Evolutionary conservation across 2,888 invertebrate genomes (phyloP), one percentile per base, ranked within the genome.

Genomic region (Eupithecia tripunctaria): DNA sequence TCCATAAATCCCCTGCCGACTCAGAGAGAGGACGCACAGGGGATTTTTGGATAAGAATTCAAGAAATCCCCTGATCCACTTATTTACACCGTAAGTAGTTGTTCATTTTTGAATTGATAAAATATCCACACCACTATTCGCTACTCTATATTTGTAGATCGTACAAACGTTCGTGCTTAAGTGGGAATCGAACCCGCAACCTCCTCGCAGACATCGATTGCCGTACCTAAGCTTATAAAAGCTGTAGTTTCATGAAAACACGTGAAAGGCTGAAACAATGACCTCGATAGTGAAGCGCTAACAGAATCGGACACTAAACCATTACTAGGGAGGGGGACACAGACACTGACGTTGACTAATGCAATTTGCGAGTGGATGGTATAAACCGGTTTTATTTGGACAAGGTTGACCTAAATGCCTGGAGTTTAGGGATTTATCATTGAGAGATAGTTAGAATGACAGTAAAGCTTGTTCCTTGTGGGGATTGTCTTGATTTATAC

Each of bases 311-410:
- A 69, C 27, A 69, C 71, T 69, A 63, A 59, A 18, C 69, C 67
- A 60, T 67, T 67, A 63, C 71, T 74, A 71, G 74, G 65, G 71
- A 66, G 59, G 70, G 18, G 70, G n/a, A n/a, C n/a, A n/a, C n/a
- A n/a, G n/a, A 56, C 63, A 32, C 25, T n/a, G 66, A 65, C 64
- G 25, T 25, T 60, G 66, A 71, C 36, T 38, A 65, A 68, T 67
- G 36, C 59, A 47, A 65, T 68, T 59, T 62, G 59, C 59, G 67
- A 51, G 21, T 21, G 32, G 38, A 12, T 41, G 15, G 18, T n/a
- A 27, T n/a, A n/a, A n/a, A n/a, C 59, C 21, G 38, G 36, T 38
- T 56, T 32, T 62, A 60, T 60, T 32, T 32, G 1, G 62, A 62
- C 62, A 62, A 27, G 25, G 32, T 62, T 62, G 62, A 32, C 32